Base-by-base conservation (phyloP, 2,113 vertebrate species). In the Brachyhypopomus gauderio region DNA sequence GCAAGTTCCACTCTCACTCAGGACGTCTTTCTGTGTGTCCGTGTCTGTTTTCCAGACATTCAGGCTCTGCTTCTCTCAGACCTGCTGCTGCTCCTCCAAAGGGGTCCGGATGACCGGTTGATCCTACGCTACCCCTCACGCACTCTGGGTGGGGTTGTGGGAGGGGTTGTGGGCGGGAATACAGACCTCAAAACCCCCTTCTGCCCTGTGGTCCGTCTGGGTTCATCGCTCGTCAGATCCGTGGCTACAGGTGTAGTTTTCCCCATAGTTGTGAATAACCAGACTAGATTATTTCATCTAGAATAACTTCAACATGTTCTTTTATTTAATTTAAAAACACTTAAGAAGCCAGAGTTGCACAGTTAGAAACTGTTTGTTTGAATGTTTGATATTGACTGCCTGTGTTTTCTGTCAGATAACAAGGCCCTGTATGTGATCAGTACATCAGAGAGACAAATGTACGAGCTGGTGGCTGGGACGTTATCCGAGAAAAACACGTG, bases 381-480 rank as follows among this genome's bases (percentile, higher is more conserved):
- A n/a, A n/a, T n/a, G n/a, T n/a, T 12, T 52, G 41, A 45, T 52
- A 19, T 64, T 12, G 6, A 5, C n/a, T 64, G 27, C 8, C 0
- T 0, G 7, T 2, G 25, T 1, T 60, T n/a, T 34, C 14, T 1
- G 0, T 0, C 88, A 99, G 97, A 98, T 84, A 96, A 95, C 56
- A 94, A 95, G 67, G 97, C 97, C 0, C 94, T 99, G 64, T 99
- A 98, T 84, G 92, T 98, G 82, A 97, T 99, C 91, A 98, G 97
- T 92, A 95, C 97, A 0, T 97, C 95, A 0, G 96, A 99, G 87
- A 92, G 91, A 0, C 96, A 98, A 87, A 98, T 99, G 87, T 99
- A 99, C 0, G 97, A 99, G 82, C 92, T 99, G 88, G 96, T 95
- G 63, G 96, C 96, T 0, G 86, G 92, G 78, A 95, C 96, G 0